Conservation (phyloP, 2,113 vertebrate genomes). For the Scomber japonicus region DNA sequence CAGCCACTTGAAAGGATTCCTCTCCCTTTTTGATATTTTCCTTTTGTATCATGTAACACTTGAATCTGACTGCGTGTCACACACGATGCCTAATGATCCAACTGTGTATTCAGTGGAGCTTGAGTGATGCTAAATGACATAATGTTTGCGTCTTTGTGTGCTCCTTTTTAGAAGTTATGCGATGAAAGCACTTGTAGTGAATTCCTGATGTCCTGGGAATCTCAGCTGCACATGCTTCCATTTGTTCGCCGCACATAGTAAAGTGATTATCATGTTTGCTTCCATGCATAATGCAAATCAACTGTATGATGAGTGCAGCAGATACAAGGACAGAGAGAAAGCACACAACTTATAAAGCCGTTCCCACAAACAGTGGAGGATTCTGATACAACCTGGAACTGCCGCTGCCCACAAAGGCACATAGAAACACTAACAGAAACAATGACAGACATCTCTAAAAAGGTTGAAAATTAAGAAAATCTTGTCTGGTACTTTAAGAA, state of each 20-base stretch:
- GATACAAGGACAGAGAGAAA: background rate
- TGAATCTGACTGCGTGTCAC: background rate
- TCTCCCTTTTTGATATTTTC: background rate
- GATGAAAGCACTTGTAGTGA: background rate
- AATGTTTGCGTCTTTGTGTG: conserved; percentile 1
- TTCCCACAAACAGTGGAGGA: too few relatives aligned
- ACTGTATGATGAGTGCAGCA: background rate
- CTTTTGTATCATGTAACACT: background rate
- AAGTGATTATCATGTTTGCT: conserved; percentile 18
- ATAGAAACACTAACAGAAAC: too few relatives aligned
- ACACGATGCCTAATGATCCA: background rate
- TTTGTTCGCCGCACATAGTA: conserved; percentile 14
- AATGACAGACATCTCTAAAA: too few relatives aligned
- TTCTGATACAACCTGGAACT: too few relatives aligned
- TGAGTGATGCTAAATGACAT: conserved; percentile 35
- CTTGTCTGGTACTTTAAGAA: too few relatives aligned
- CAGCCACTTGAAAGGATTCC: conserved; percentile 4
- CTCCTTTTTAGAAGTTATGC: background rate
- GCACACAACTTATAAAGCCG: background rate
- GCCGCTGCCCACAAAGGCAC: too few relatives aligned
- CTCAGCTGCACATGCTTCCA: background rate
- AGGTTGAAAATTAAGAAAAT: too few relatives aligned
- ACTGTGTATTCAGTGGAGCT: conserved; percentile 9
- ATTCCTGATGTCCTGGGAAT: conserved; percentile 15
- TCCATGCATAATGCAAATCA: conserved; percentile 26